phyloP scores from a whole-genome alignment of 2,888 invertebrate species.

The Ochropleura plecta region DNA sequence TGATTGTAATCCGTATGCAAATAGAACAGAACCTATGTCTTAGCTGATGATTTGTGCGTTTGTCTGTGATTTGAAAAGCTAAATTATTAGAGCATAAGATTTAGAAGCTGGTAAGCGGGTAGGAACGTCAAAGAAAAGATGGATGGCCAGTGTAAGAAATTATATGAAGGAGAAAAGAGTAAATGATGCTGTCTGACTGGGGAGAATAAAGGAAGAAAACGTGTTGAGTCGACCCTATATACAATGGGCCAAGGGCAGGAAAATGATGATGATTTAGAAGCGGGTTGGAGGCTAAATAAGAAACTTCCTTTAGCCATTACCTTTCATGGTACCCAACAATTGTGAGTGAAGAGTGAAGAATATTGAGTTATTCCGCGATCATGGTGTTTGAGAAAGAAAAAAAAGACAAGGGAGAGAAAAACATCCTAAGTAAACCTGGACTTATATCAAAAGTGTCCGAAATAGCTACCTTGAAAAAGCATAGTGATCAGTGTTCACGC shows the following conservation, averaged over 20 bases:
- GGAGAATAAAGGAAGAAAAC: no score
- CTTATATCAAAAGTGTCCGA: neutral
- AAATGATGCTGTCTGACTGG: no score
- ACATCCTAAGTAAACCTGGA: neutral
- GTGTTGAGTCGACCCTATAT: no score
- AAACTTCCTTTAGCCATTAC: neutral
- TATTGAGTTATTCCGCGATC: no score
- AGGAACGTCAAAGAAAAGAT: no score
- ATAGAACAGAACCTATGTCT: slow-evolving; percentile 22
- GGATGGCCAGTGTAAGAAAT: no score
- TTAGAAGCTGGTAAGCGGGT: no score
- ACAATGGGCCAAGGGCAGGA: no score
- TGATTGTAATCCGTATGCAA: slow-evolving; percentile 49
- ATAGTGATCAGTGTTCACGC: neutral
- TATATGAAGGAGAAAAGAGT: no score
- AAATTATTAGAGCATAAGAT: neutral
- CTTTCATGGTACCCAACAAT: no score
- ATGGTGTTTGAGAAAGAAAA: no score
- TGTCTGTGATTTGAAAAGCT: slow-evolving; percentile 40
- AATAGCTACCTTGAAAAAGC: neutral
- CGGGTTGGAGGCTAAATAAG: neutral
- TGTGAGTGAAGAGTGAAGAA: no score
- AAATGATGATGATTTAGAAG: neutral
- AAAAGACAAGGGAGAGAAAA: neutral
- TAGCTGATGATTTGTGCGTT: slow-evolving; percentile 49